These are phyloP conservation scores for Drosophila atroscutellata DNA, from an alignment of 2,888 invertebrate genomes.

Conservation along the genomic window DNA sequence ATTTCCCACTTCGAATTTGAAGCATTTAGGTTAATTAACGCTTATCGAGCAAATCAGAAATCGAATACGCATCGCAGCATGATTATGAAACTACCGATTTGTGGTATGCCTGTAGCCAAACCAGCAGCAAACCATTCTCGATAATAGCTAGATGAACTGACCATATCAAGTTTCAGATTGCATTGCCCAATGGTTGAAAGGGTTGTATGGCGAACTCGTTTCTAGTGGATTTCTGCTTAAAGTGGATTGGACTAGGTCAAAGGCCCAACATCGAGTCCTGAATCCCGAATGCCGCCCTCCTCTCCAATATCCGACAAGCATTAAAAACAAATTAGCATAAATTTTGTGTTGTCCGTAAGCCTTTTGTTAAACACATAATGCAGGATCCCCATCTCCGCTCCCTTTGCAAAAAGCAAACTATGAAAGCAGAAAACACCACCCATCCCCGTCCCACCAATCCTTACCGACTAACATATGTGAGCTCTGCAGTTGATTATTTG, in stretches of 20 bases:
- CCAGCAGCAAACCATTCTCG: not conserved
- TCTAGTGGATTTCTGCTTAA: no score
- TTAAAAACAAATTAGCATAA: constrained; percentile 71
- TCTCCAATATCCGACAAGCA: constrained; percentile 33
- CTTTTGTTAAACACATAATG: constrained; percentile 53
- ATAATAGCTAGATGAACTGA: constrained; percentile 31
- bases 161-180: constrained; percentile 4
- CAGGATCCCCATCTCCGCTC: constrained; percentile 32
- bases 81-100: not conserved
- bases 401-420: constrained; percentile 8
- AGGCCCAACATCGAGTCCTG: not conserved
- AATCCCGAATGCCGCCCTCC: not conserved
- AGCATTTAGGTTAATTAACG: not conserved
- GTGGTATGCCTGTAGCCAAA: not conserved
- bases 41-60: not conserved
- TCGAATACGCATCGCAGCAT: not conserved
- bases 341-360: constrained; percentile 35
- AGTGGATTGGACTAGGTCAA: constrained; percentile 3
- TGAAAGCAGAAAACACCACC: constrained; percentile 17
- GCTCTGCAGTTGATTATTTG: constrained; percentile 22
- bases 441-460: not conserved
- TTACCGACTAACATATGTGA: constrained; percentile 29
- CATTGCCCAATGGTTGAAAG: constrained; percentile 5
- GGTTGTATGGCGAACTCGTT: not conserved
- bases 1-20: not conserved